A percentile compares a stretch with the other conserved stretches of the same genome.
These are phyloP conservation scores for Netta rufina DNA, from an alignment of 2,797 vertebrate species.

Conservation along the genomic window DNA sequence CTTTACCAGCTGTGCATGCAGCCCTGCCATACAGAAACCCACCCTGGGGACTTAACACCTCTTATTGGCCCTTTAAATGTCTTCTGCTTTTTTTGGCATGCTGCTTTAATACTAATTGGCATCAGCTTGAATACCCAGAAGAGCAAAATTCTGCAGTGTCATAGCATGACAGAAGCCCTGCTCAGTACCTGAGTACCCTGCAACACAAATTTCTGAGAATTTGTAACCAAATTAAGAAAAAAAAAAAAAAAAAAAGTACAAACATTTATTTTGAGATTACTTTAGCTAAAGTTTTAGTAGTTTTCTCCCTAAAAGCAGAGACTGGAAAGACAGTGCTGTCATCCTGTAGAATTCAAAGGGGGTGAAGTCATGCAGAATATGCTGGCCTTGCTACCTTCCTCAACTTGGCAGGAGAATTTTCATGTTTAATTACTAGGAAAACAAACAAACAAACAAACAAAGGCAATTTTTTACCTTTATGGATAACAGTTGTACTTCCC, in stretches of 20 bases:
- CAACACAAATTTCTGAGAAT: neutral
- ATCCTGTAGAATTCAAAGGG: neutral
- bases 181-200: neutral
- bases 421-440: neutral
- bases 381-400: neutral
- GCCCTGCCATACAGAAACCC: neutral
- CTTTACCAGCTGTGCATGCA: neutral
- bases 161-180: neutral
- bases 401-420: neutral
- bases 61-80: neutral
- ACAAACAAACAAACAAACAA: no score
- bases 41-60: neutral
- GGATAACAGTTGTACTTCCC: neutral
- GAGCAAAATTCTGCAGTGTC: neutral
- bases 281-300: neutral
- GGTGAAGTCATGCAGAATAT: neutral
- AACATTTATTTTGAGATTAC: neutral
- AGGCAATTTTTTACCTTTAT: neutral
- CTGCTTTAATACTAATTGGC: neutral
- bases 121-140: neutral
- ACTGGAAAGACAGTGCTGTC: neutral
- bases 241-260: neutral
- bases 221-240: neutral
- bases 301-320: neutral
- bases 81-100: neutral